Evolutionary conservation across 2,113 vertebrate species (phyloP), one percentile per base, ranked within the genome.

Genomic region (Eclectus roratus): DNA sequence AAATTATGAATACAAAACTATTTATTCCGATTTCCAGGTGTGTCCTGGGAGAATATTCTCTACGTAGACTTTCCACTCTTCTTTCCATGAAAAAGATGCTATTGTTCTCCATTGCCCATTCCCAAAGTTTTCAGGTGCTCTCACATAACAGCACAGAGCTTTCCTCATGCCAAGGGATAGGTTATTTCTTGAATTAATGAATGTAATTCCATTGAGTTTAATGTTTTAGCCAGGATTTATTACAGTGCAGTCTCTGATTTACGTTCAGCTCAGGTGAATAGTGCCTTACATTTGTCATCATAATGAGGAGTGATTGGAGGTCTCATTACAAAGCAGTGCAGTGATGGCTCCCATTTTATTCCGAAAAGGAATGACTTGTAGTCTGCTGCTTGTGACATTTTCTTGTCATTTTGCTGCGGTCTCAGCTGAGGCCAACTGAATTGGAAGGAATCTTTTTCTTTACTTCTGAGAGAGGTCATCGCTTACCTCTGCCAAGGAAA

Each of bases 211-310:
- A 74, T 71, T 83, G 85, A 88, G 44, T 80, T 80, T 93, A 78
- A 92, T 94, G 92, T 95, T 96, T 95, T 85, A 88, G 5, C 60
- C 52, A 85, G 71, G 43, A 86, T 96, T 96, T 94, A 88, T 97
- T 85, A 78, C 41, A 64, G 79, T 23, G 55, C 49, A 85, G 23
- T 74, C 64, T 91, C 76, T 78, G 73, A 95, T 94, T 95, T 93
- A 91, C 0, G 6, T 85, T 95, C 69, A 44, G 43, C 64, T 90
- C 90, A 96, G 88, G 91, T 96, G 89, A 95, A 73, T 11, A 55
- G 64, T 52, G 14, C 61, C 53, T 89, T 89, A 28, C 50, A 77
- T 88, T 96, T 93, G 74, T 94, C 69, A 85, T 46, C 37, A 24
- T 77, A 50, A 73, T 21, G 47, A 63, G 83, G 85, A 95, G 58